A percentile compares a stretch with the other conserved stretches of the same genome.
Evolutionary conservation across 1,140 invertebrate species (phyloP).

Genomic region (Zaprionus vittiger): DNA sequence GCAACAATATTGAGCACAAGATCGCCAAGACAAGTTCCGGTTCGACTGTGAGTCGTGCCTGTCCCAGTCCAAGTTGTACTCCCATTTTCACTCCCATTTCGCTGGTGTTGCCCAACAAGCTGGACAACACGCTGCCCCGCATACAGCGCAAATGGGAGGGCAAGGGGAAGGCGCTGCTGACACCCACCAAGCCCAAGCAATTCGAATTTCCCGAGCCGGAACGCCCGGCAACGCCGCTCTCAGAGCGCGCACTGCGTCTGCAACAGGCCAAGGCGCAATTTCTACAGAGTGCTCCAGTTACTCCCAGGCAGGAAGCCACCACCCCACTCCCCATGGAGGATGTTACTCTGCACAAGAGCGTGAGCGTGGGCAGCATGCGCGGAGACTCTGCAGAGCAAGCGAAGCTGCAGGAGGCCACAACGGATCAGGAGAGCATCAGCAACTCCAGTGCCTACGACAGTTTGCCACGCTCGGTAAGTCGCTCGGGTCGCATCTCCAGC

Average conservation of each 20-base stretch:
- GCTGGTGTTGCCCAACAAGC: conserved; percentile 55
- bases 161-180: conserved; percentile 47
- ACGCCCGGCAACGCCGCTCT: conserved; percentile 70
- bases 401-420: conserved; percentile 34
- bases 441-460: conserved; percentile 71
- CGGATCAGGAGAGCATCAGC: conserved; percentile 75
- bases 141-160: conserved; percentile 71
- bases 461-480: conserved; percentile 67
- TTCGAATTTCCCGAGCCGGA: conserved; percentile 66
- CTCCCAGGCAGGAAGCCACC: conserved; percentile 52
- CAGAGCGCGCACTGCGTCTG: conserved; percentile 86
- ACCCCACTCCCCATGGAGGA: conserved; percentile 40
- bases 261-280: conserved; percentile 88
- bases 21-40: conserved; percentile 78
- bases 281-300: conserved; percentile 80
- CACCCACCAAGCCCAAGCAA: conserved; percentile 72
- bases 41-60: conserved; percentile 49
- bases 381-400: conserved; percentile 27
- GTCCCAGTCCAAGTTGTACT: background rate
- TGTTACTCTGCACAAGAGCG: conserved; percentile 85
- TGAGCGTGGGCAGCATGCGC: conserved; percentile 89
- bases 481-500: conserved; percentile 73
- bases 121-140: conserved; percentile 69
- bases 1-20: conserved; percentile 74
- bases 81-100: conserved; percentile 8